Percentiles rank a stretch among this genome's conserved stretches.
These are phyloP conservation scores for Liparis tanakae DNA, from an alignment of 2,797 vertebrate species.

Conservation along the genomic window DNA sequence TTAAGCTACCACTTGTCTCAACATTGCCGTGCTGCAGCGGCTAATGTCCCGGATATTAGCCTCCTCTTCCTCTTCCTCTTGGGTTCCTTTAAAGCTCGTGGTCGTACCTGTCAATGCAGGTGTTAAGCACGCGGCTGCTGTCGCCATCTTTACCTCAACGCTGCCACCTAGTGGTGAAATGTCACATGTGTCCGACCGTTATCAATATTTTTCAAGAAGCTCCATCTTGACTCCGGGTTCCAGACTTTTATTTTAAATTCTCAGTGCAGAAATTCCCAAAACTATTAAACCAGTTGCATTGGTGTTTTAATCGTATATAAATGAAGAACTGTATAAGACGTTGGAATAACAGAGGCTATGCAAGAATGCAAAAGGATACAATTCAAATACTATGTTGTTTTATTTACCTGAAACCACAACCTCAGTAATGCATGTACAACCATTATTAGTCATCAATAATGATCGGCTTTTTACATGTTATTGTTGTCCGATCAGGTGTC, in stretches of 20 bases:
- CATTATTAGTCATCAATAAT: conserved; percentile 70
- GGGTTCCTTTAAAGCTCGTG: neutral
- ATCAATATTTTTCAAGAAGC: too few species aligned
- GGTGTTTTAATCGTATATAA: neutral
- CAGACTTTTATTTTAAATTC: neutral
- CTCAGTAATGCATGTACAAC: conserved; percentile 79
- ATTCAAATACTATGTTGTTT: conserved; percentile 70
- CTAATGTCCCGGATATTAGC: neutral
- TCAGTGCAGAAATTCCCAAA: neutral
- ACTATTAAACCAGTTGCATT: neutral
- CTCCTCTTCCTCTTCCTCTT: neutral
- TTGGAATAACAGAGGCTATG: neutral
- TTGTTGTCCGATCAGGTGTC: conserved; percentile 65
- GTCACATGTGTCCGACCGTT: too few species aligned
- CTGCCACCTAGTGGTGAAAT: conserved; percentile 56
- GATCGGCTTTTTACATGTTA: conserved; percentile 67
- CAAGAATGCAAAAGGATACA: conserved; percentile 10
- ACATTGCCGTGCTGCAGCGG: too few species aligned
- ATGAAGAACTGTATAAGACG: neutral
- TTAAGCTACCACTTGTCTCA: neutral
- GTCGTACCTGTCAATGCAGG: conserved; percentile 31
- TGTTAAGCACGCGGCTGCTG: neutral
- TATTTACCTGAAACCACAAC: conserved; percentile 85
- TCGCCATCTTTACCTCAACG: conserved; percentile 26
- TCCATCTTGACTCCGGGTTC: neutral